Percentiles rank a stretch among this genome's conserved stretches.
These are phyloP conservation scores for Ibidorhyncha struthersii DNA, from an alignment of 2,113 vertebrate species.

Conservation along the genomic window DNA sequence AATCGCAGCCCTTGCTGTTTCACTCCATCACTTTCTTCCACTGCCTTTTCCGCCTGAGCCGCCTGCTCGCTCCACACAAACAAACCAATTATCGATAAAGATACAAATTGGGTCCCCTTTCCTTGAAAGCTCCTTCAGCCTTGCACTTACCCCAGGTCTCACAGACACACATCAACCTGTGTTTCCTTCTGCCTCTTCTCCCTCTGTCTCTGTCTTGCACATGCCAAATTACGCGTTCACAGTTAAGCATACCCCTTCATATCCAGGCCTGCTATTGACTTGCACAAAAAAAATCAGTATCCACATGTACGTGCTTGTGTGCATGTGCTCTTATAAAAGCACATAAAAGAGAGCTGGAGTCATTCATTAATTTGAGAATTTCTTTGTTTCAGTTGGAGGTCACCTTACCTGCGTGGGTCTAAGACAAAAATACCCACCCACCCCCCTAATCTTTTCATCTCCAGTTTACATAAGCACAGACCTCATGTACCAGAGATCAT, in stretches of 20 bases:
- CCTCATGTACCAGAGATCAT: background rate
- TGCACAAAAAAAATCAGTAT: background rate
- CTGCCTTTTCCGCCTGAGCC: constrained; percentile 62
- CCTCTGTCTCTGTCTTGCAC: background rate
- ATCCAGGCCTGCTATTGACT: background rate
- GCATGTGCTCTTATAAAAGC: rapidly evolving
- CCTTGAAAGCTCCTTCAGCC: constrained; percentile 70
- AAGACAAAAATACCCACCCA: background rate
- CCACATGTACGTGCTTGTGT: rapidly evolving
- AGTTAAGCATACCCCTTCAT: background rate
- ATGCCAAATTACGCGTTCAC: rapidly evolving
- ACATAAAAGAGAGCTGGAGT: background rate
- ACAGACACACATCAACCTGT: background rate
- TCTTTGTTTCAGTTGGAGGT: background rate
- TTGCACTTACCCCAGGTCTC: background rate
- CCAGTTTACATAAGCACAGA: background rate
- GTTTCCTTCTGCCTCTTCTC: background rate
- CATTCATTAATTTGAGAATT: background rate
- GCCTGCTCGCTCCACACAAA: constrained; percentile 66
- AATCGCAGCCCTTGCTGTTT: constrained; percentile 64
- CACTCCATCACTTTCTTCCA: constrained; percentile 62
- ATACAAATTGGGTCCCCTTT: constrained; percentile 69
- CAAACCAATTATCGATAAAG: constrained; percentile 75
- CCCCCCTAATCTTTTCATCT: background rate
- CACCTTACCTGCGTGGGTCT: background rate